These are phyloP conservation scores for Urocyon cinereoargenteus DNA, from an alignment of 2,797 vertebrate genomes.

Conservation along the genomic window DNA sequence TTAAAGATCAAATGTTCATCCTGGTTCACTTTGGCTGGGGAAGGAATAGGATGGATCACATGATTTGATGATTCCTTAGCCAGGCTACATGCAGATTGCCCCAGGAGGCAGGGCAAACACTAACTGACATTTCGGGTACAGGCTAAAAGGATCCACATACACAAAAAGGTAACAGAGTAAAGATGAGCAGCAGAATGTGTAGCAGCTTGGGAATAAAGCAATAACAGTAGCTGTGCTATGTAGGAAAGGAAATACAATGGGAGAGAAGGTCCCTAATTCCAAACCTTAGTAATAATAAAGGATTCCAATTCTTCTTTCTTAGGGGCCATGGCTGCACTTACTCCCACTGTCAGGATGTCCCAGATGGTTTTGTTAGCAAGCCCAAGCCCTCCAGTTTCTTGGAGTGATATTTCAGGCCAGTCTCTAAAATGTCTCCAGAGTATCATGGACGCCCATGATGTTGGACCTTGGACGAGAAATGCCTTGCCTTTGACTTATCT, in stretches of 20 bases:
- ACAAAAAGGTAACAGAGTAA: not conserved
- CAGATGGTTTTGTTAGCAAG: not conserved
- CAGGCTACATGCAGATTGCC: not conserved
- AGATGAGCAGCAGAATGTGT: not conserved
- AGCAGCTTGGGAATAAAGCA: not conserved
- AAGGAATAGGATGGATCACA: fast-evolving
- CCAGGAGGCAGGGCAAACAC: not conserved
- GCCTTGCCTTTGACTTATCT: not conserved
- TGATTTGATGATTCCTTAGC: not conserved
- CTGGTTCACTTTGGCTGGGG: not conserved
- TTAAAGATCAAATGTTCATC: not conserved
- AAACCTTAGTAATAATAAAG: not conserved
- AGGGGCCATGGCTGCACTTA: not conserved
- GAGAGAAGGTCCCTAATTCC: not conserved
- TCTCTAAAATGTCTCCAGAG: not conserved
- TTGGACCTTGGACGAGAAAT: not conserved
- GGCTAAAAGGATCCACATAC: not conserved
- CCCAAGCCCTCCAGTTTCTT: not conserved
- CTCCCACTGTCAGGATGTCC: not conserved
- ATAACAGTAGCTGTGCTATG: not conserved
- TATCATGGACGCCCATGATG: not conserved
- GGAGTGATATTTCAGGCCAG: not conserved
- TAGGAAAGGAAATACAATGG: not conserved
- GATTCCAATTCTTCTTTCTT: not conserved
- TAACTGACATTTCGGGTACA: not conserved